Conservation (phyloP, 2,797 vertebrate species). For the Crocodylus rhombifer region DNA sequence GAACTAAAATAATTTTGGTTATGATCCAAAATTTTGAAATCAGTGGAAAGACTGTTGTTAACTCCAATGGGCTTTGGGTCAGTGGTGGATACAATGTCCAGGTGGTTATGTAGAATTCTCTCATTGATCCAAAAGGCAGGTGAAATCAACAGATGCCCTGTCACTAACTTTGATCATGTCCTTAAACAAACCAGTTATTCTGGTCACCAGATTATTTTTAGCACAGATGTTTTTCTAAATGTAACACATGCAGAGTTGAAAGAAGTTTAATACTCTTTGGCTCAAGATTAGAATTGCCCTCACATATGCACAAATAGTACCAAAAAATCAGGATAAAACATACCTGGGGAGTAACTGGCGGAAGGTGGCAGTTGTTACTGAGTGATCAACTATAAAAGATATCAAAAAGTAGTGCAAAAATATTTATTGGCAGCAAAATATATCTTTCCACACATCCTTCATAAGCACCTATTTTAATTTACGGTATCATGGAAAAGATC, state of each 20-base stretch:
- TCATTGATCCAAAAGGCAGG: neutral
- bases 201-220: neutral
- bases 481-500: neutral
- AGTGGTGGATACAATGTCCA: slow-evolving; percentile 20
- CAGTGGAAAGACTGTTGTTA: neutral
- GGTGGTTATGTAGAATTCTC: too few relatives aligned
- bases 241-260: rapidly evolving
- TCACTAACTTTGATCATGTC: rapidly evolving
- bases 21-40: slow-evolving; percentile 53
- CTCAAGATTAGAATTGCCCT: neutral
- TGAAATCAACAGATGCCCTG: slow-evolving; percentile 8
- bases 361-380: neutral
- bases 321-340: rapidly evolving
- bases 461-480: neutral
- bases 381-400: neutral
- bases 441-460: rapidly evolving
- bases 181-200: slow-evolving; percentile 4
- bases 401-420: neutral
- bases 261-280: neutral
- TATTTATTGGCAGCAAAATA: neutral
- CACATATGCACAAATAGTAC: rapidly evolving
- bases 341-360: rapidly evolving
- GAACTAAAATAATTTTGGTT: slow-evolving; percentile 69
- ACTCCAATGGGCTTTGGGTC: neutral
- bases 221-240: neutral